These are phyloP conservation scores for Lasioglossum zephyrum DNA, from an alignment of 2,888 invertebrate genomes.

Conservation along the genomic window DNA sequence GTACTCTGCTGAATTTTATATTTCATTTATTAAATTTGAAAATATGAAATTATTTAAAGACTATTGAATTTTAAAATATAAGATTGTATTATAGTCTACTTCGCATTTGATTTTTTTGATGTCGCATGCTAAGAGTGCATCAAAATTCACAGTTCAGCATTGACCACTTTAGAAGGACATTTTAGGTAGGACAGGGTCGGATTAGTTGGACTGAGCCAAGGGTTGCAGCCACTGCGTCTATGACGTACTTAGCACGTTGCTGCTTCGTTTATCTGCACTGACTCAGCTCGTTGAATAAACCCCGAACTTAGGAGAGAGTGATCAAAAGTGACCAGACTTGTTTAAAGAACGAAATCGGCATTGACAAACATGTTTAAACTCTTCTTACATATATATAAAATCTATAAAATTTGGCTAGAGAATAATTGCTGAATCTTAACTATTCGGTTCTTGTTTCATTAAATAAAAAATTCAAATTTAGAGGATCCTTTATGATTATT, in stretches of 20 bases:
- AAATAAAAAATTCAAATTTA: background rate
- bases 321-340: constrained; percentile 1
- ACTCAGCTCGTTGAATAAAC: constrained; percentile 7
- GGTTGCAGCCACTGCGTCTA: constrained; percentile 3
- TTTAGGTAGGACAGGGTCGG: constrained; percentile 4
- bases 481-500: background rate
- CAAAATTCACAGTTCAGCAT: background rate
- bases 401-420: background rate
- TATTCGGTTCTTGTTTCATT: too few species aligned
- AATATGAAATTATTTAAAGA: background rate
- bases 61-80: background rate
- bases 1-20: background rate
- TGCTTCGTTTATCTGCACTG: constrained; percentile 13
- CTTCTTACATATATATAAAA: background rate
- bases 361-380: background rate
- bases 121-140: background rate
- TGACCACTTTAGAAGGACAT: background rate
- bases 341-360: background rate
- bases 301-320: background rate
- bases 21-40: background rate
- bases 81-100: background rate
- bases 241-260: constrained; percentile 8
- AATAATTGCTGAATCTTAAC: background rate
- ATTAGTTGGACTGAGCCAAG: background rate
- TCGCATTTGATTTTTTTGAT: background rate